Conservation (phyloP, 30 jellyfish, hydroid and myxozoan species). For the Pelagia noctiluca region DNA sequence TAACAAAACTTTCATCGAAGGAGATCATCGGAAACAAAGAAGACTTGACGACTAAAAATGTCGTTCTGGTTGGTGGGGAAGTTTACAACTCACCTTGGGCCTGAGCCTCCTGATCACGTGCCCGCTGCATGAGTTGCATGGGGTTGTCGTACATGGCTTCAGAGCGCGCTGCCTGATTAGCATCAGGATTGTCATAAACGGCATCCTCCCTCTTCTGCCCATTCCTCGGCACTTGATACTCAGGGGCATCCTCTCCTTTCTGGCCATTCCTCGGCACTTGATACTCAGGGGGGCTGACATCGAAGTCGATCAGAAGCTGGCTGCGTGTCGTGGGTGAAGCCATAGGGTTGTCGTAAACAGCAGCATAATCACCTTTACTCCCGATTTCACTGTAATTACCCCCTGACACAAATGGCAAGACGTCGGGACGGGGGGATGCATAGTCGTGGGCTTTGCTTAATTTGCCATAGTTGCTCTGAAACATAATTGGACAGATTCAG, state of each 20-base stretch:
- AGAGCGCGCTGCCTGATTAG: background rate
- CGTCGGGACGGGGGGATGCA: conserved; percentile 14
- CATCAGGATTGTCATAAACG: background rate
- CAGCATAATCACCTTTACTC: conserved; percentile 46
- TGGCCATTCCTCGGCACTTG: conserved; percentile 8
- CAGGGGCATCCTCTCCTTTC: conserved; percentile 6
- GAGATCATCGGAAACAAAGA: no score
- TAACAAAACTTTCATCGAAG: no score
- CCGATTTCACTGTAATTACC: conserved; percentile 45
- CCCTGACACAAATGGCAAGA: conserved; percentile 57
- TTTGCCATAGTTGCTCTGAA: conserved; percentile 65
- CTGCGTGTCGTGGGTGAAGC: conserved; percentile 78
- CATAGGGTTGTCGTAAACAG: conserved; percentile 94
- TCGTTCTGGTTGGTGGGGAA: no score
- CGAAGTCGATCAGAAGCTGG: conserved; percentile 34
- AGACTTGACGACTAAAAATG: no score
- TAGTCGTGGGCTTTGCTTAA: conserved; percentile 21
- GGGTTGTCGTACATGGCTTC: conserved; percentile 54
- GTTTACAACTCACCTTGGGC: background rate
- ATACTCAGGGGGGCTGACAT: conserved; percentile 44
- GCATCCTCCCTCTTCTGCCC: no score
- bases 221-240: background rate
- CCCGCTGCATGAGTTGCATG: conserved; percentile 9
- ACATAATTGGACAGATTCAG: no score
- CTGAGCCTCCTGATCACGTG: background rate